Percentiles rank a stretch among this genome's conserved stretches.
These are phyloP conservation scores for Zoanthus sociatus DNA, from an alignment of 92 coral and sea anemone species.

Conservation along the genomic window DNA sequence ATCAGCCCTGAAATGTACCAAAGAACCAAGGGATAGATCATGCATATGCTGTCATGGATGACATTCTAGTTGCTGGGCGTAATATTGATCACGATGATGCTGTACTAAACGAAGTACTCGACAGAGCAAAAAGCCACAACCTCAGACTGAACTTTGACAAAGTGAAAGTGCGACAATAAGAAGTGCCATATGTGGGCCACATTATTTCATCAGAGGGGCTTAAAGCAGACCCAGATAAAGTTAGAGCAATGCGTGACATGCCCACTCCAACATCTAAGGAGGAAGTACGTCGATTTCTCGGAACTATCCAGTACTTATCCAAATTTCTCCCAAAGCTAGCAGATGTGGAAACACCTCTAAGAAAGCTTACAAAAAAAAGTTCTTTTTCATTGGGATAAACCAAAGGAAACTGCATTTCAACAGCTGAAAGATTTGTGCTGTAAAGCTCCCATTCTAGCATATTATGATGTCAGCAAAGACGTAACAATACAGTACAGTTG, in stretches of 20 bases:
- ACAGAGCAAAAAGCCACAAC: constrained; percentile 56
- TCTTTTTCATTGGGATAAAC: constrained; percentile 37
- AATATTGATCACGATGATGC: constrained; percentile 59
- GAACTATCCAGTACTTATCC: constrained; percentile 52
- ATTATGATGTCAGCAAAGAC: constrained; percentile 62
- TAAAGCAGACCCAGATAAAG: constrained; percentile 68
- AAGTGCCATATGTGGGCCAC: constrained; percentile 67
- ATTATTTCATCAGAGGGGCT: constrained; percentile 59
- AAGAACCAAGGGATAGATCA: constrained; percentile 45
- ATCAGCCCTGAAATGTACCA: constrained; percentile 56
- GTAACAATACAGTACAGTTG: constrained; percentile 60
- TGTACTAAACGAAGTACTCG: constrained; percentile 59
- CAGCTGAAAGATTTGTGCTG: constrained; percentile 45
- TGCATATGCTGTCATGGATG: constrained; percentile 41
- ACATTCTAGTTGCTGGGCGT: constrained; percentile 57
- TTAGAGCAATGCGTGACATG: constrained; percentile 49
- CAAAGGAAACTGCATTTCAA: constrained; percentile 34
- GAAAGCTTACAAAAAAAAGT: constrained; percentile 52
- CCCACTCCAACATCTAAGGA: constrained; percentile 46
- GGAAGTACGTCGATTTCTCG: constrained; percentile 57
- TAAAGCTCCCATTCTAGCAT: constrained; percentile 67
- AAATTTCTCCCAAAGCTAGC: constrained; percentile 58
- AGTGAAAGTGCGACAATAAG: constrained; percentile 55
- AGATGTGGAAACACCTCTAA: constrained; percentile 59
- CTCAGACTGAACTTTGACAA: constrained; percentile 69